These are phyloP conservation scores for Embiotoca jacksoni DNA, from an alignment of 2,113 vertebrate genomes.

Conservation along the genomic window DNA sequence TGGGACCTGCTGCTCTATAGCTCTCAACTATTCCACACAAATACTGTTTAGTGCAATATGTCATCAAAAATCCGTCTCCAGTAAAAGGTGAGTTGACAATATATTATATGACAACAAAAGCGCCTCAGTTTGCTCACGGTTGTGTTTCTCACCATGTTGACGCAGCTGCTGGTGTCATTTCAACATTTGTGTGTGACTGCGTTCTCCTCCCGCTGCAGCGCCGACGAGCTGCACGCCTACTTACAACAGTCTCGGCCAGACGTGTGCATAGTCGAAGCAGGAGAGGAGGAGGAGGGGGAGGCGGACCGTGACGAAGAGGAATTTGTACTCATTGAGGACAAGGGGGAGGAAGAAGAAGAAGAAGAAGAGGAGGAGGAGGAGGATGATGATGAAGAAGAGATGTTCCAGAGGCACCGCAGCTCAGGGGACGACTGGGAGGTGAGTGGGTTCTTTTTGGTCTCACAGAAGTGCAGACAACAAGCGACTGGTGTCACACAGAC, in stretches of 20 bases:
- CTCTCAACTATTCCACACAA: too few species aligned
- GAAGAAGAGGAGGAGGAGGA: conserved; percentile 64
- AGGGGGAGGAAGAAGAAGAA: conserved; percentile 62
- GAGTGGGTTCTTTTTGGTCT: conserved; percentile 23
- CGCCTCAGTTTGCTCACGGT: neutral
- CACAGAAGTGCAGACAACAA: neutral
- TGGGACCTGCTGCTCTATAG: neutral
- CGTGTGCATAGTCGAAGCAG: conserved; percentile 78
- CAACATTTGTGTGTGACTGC: conserved; percentile 5
- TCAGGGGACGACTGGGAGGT: conserved; percentile 87
- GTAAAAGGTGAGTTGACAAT: neutral
- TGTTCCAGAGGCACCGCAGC: conserved; percentile 61
- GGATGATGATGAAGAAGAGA: conserved; percentile 60
- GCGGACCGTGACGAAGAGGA: conserved; percentile 81
- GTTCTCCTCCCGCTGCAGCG: conserved; percentile 64
- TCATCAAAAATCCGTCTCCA: neutral
- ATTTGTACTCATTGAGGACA: conserved; percentile 84
- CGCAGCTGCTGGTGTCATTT: conserved; percentile 35
- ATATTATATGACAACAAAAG: neutral
- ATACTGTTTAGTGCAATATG: neutral
- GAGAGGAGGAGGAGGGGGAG: conserved; percentile 64
- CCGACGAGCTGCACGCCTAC: conserved; percentile 81
- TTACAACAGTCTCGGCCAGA: conserved; percentile 66
- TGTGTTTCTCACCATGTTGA: conserved; percentile 13
- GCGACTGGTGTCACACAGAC: neutral